Conservation (phyloP, 2,888 invertebrate genomes). For the Kuschelorhynchus macadamiae region DNA sequence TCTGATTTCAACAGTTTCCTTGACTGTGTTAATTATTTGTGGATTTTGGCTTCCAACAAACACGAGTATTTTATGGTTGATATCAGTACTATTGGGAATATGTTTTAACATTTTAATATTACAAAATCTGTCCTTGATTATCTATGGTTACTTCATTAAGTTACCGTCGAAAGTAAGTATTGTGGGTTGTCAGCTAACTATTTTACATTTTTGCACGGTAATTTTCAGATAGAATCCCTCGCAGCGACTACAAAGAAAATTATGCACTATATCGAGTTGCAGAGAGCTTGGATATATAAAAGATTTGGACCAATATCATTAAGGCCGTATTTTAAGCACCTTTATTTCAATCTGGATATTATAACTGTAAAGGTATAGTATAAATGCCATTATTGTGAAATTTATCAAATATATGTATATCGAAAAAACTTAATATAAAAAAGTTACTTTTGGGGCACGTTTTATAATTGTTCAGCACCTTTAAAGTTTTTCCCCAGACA, state of each 20-base stretch:
- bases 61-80: constrained; percentile 55
- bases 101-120: constrained; percentile 51
- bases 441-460: too few relatives aligned
- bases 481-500: too few relatives aligned
- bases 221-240: constrained; percentile 47
- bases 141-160: constrained; percentile 42
- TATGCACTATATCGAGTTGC: constrained; percentile 52
- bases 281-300: constrained; percentile 52
- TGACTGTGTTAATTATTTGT: constrained; percentile 51
- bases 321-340: constrained; percentile 54
- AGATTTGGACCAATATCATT: constrained; percentile 52
- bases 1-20: constrained; percentile 13
- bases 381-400: too few relatives aligned
- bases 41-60: constrained; percentile 58
- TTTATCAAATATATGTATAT: too few relatives aligned
- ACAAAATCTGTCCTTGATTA: constrained; percentile 51
- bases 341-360: constrained; percentile 51
- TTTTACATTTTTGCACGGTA: not conserved
- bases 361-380: constrained; percentile 46
- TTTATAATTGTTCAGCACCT: too few relatives aligned
- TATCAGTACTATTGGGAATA: constrained; percentile 49
- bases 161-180: constrained; percentile 41
- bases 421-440: too few relatives aligned
- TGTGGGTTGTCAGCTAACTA: not conserved
- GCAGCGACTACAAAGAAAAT: constrained; percentile 19